Evolutionary conservation across 2,888 invertebrate species (phyloP), one percentile per base, ranked within the genome.

Genomic region (Hermaeophaga mercurialis): DNA sequence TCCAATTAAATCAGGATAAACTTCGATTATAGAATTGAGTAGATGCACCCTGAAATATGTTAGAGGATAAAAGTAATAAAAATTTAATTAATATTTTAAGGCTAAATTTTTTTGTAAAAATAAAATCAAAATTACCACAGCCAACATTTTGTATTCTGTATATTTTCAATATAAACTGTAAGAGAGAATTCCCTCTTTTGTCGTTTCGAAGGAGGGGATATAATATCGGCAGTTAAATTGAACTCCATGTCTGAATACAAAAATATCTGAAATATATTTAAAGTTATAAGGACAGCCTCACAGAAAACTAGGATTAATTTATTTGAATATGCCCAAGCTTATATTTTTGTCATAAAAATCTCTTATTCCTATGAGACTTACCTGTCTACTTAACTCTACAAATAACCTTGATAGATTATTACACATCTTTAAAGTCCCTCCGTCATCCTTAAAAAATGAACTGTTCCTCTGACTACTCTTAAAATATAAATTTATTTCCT

Each of bases 1-100:
- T 38, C 70, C 71, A 24, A 81, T 67, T 15, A 74, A 67, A 19
- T 74, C 66, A 0, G 81, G 80, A 69, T 80, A 79, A 39, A 72
- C 74, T 50, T 70, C 68, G 14, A 81, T 66, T 18, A 80, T 61
- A 22, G 67, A 69, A 6, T 68, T 69, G 17, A 79, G 67, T 18
- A 80, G 69, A 58, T 76, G 75, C 31, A 80, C 70, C 70, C 78
- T 75, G 18, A 57, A 72, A 64, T 22, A 6, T n/a, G n/a, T n/a
- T n/a, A n/a, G n/a, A n/a, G n/a, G 2, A 12, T 11, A 17, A 18
- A 38, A 38, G n/a, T 38, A 38, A 15, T 15, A 38, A 4, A 36
- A 36, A 15, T 36, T 14, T 36, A 14, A 15, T 36, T 36, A 15
- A 36, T 36, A 15, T 36, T 15, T 36, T 6, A 22, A 6, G 22